A percentile compares a stretch with the other conserved stretches of the same genome.
Conservation (phyloP, 1,140 invertebrate species). For the Ceratina australensis region DNA sequence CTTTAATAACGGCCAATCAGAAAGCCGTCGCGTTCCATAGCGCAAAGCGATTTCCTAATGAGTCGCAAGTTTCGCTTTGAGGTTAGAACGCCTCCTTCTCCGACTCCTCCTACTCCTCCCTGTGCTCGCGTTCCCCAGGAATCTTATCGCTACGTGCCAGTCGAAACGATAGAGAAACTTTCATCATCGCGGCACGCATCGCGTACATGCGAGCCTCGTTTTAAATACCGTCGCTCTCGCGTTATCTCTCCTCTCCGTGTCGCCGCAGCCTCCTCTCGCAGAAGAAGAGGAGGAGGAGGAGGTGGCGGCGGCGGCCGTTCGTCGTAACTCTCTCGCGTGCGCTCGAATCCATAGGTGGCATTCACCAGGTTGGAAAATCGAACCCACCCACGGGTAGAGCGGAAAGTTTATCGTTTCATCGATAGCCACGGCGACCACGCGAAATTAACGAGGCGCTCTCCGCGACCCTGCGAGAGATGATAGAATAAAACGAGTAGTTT, state of each 20-base stretch:
- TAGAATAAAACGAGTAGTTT: no score
- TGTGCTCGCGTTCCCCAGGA: background rate
- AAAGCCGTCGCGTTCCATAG: no score
- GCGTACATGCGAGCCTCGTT: no score
- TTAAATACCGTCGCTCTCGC: no score
- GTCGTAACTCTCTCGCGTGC: background rate
- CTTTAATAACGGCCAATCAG: background rate
- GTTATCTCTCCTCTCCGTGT: background rate
- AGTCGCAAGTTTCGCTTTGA: background rate
- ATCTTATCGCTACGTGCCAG: background rate
- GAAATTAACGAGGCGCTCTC: background rate
- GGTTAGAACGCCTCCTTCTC: background rate
- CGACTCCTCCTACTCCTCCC: background rate
- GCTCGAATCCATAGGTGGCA: background rate
- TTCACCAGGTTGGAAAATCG: constrained; percentile 8
- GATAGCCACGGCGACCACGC: background rate
- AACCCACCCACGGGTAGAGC: background rate
- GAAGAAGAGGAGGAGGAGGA: no score
- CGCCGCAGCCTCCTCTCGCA: background rate
- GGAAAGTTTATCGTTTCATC: background rate
- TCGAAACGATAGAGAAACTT: background rate
- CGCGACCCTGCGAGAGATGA: no score
- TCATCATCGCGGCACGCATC: background rate
- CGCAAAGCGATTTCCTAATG: background rate
- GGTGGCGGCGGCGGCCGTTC: no score